Conservation (phyloP, 1,140 invertebrate species). For the Eupristina koningsbergeri region DNA sequence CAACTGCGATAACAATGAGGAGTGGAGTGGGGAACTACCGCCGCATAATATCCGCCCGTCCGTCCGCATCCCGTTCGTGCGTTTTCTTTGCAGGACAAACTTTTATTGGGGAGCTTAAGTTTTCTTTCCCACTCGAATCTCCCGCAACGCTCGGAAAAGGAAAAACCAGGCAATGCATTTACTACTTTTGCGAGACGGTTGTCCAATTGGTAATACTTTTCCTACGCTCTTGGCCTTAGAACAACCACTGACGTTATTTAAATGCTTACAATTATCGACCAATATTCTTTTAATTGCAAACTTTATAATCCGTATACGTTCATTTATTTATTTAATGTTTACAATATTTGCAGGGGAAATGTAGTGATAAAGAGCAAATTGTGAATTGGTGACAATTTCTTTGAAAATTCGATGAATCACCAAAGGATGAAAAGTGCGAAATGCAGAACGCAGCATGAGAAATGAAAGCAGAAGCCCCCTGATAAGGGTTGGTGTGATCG, state of each 20-base stretch:
- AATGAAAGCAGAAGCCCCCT: not conserved
- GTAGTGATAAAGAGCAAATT: no score
- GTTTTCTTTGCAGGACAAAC: not conserved
- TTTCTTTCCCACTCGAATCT: conserved; percentile 6
- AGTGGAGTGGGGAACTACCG: not conserved
- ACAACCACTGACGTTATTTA: no score
- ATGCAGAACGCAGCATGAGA: not conserved
- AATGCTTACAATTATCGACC: no score
- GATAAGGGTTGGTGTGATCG: not conserved
- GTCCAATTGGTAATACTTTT: no score
- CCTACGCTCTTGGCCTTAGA: no score
- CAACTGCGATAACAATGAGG: not conserved
- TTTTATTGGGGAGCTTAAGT: conserved; percentile 52
- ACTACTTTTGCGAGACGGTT: not conserved
- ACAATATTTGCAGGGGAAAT: no score
- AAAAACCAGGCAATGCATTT: not conserved
- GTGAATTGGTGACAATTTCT: no score
- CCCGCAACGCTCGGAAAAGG: conserved; percentile 17
- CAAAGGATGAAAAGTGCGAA: not conserved
- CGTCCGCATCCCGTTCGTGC: not conserved
- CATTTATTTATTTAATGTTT: no score
- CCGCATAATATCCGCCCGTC: not conserved
- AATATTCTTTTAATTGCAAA: no score
- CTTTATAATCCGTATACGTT: no score
- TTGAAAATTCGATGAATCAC: not conserved